Evolutionary conservation across 2,888 invertebrate species (phyloP).

Genomic region (Schizaphis graminum): DNA sequence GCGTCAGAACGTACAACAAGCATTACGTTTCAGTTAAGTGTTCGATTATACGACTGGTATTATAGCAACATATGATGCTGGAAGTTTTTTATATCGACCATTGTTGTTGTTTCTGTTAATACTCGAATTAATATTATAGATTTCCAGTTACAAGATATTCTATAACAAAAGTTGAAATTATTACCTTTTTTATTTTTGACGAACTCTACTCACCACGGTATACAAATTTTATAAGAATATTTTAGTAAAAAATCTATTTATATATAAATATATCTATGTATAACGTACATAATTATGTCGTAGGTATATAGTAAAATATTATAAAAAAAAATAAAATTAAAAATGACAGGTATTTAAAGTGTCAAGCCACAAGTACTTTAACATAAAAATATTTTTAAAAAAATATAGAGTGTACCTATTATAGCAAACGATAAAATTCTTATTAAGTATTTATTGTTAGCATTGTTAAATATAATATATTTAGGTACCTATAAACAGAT

Average conservation of each 20-base stretch:
- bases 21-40: not conserved
- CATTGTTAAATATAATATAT: not conserved
- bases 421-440: not conserved
- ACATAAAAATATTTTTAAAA: not conserved
- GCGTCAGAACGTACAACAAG: not conserved
- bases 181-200: not conserved
- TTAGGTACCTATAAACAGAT: not conserved
- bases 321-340: not conserved
- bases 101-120: not conserved
- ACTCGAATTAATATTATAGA: not conserved
- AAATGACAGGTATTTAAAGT: not conserved
- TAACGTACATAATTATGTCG: not conserved
- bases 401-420: not conserved
- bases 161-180: not conserved
- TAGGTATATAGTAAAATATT: not conserved
- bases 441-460: not conserved
- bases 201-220: not conserved
- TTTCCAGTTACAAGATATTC: not conserved
- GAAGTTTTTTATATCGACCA: not conserved
- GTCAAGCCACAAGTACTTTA: not conserved
- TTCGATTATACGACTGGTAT: not conserved
- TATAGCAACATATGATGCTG: not conserved
- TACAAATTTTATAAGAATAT: not conserved
- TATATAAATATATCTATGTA: not conserved
- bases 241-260: not conserved